Evolutionary conservation across 2,797 vertebrate species (phyloP).

Genomic region (Sebastes vulpes): DNA sequence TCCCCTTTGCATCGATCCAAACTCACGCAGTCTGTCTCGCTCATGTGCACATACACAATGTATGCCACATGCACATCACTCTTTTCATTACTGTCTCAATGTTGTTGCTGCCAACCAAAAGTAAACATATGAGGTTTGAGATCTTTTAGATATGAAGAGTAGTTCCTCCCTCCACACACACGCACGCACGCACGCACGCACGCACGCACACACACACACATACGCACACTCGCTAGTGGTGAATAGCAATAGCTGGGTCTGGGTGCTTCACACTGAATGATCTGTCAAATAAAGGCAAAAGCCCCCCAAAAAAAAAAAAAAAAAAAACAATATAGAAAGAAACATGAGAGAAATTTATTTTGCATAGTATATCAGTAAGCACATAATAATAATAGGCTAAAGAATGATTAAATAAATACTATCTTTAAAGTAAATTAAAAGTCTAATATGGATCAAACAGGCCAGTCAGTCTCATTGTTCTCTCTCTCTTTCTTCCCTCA

Average conservation of each 20-base stretch:
- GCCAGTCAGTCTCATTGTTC: background rate
- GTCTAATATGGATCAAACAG: background rate
- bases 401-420: background rate
- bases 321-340: background rate
- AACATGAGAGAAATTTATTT: background rate
- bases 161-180: background rate
- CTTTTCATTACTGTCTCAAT: background rate
- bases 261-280: background rate
- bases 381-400: background rate
- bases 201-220: too few species aligned
- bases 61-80: background rate
- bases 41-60: background rate
- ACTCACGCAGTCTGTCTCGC: background rate
- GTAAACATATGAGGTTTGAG: background rate
- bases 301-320: too few species aligned
- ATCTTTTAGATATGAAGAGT: background rate
- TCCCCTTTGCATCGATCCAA: background rate
- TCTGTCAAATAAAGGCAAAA: too few species aligned
- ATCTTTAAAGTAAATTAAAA: background rate
- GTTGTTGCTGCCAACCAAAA: conserved; percentile 10
- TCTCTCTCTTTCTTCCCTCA: conserved; percentile 11
- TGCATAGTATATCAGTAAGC: background rate
- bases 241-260: background rate
- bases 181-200: too few species aligned
- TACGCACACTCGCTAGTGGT: background rate